Evolutionary conservation across 2,888 invertebrate genomes (phyloP).

Genomic region (Luffia ferchaultella): DNA sequence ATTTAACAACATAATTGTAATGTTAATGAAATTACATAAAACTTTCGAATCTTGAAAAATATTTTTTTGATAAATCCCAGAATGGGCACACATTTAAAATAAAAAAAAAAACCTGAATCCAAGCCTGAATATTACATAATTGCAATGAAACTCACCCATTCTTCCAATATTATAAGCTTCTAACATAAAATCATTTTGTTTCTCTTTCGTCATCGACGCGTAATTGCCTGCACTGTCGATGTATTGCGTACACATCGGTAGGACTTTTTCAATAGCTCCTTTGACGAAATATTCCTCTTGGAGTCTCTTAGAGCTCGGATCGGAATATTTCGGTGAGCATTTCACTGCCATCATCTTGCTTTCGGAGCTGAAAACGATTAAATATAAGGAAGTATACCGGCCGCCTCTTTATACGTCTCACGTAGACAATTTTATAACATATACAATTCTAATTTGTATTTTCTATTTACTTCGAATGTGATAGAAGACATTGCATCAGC

Average conservation of each 20-base stretch:
- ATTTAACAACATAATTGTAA: no score
- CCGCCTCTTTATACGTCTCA: no score
- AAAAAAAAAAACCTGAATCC: no score
- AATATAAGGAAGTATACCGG: not conserved
- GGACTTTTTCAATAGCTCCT: constrained; percentile 91
- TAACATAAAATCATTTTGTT: constrained; percentile 81
- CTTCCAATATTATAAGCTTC: constrained; percentile 88
- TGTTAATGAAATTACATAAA: no score
- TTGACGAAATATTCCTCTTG: constrained; percentile 91
- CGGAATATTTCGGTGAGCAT: constrained; percentile 81
- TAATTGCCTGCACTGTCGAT: constrained; percentile 76
- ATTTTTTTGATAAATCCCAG: no score
- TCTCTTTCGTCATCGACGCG: constrained; percentile 78
- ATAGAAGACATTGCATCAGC: no score
- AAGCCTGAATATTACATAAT: no score
- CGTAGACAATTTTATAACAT: no score
- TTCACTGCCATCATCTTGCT: constrained; percentile 99
- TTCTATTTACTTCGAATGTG: no score
- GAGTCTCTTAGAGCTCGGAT: constrained; percentile 68
- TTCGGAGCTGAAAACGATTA: constrained; percentile 74
- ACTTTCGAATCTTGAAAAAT: no score
- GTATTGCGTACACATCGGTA: constrained; percentile 86
- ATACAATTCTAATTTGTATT: no score
- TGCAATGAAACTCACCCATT: constrained; percentile 65
- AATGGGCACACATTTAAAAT: no score